Evolutionary conservation across 2,888 invertebrate species (phyloP).

Genomic region (Oscheius sp.): DNA sequence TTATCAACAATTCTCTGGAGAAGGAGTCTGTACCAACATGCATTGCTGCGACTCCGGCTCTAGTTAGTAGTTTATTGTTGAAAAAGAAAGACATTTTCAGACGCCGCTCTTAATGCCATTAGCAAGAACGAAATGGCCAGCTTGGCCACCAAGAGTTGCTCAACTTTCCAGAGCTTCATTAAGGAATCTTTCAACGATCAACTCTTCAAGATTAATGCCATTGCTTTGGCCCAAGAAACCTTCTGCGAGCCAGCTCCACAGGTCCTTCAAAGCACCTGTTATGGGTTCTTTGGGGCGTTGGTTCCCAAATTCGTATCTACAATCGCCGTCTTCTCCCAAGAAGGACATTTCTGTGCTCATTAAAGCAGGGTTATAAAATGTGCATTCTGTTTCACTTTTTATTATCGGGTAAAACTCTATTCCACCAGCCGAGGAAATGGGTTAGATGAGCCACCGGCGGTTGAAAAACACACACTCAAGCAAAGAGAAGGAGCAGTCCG

Average conservation of each 20-base stretch:
- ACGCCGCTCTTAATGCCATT: not conserved
- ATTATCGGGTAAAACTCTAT: too few relatives aligned
- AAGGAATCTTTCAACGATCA: not conserved
- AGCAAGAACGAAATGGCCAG: not conserved
- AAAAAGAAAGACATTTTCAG: not conserved
- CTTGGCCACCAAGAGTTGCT: not conserved
- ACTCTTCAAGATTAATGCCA: conserved; percentile 12
- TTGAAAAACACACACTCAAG: too few relatives aligned
- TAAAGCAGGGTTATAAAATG: too few relatives aligned
- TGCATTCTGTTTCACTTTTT: too few relatives aligned
- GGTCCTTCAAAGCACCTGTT: conserved; percentile 15
- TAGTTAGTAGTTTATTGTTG: not conserved
- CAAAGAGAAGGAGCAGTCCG: too few relatives aligned
- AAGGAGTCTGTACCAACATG: conserved; percentile 40
- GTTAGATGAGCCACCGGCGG: too few relatives aligned
- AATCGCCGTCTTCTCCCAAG: not conserved
- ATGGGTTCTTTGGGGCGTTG: not conserved
- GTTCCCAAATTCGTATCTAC: not conserved
- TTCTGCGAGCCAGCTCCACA: not conserved
- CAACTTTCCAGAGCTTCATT: conserved; percentile 1
- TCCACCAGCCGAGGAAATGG: too few relatives aligned
- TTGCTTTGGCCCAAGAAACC: not conserved
- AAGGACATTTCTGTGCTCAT: not conserved
- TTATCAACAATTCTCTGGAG: conserved; percentile 47
- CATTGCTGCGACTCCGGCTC: conserved; percentile 13